These are phyloP conservation scores for Charanyca ferruginea DNA, from an alignment of 2,888 invertebrate species.

Conservation along the genomic window DNA sequence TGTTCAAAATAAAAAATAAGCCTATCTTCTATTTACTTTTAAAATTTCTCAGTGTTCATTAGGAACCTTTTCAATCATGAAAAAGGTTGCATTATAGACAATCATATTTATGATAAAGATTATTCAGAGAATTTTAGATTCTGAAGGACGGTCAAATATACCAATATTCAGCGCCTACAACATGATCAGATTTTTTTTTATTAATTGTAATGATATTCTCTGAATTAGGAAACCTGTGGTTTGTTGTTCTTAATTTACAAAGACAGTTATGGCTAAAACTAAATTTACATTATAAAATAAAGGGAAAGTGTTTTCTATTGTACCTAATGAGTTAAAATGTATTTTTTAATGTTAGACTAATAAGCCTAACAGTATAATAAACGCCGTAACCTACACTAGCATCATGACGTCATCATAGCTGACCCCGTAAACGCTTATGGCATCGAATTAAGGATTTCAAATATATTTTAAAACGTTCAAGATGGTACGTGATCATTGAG, in stretches of 20 bases:
- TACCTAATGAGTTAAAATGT: neutral
- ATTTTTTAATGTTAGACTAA: neutral
- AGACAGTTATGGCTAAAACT: constrained; percentile 2
- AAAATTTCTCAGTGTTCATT: no score
- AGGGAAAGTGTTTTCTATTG: neutral
- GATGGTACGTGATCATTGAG: neutral
- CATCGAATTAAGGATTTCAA: neutral
- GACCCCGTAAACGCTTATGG: constrained; percentile 60
- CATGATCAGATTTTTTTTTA: no score
- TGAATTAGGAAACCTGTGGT: neutral
- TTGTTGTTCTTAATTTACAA: constrained; percentile 19
- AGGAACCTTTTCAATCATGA: no score
- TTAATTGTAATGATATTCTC: no score
- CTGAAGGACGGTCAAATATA: no score
- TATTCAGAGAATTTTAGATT: no score
- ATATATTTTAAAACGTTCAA: neutral
- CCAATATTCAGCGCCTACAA: no score
- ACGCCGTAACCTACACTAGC: neutral
- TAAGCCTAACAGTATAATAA: neutral
- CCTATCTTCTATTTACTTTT: no score
- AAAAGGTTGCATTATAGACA: no score
- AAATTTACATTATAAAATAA: neutral
- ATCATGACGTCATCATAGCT: constrained; percentile 44
- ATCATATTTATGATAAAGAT: no score
- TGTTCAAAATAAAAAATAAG: no score